Evolutionary conservation across 1,140 invertebrate species (phyloP), one percentile per base, ranked within the genome.

Genomic region (Cryptotermes secundus): DNA sequence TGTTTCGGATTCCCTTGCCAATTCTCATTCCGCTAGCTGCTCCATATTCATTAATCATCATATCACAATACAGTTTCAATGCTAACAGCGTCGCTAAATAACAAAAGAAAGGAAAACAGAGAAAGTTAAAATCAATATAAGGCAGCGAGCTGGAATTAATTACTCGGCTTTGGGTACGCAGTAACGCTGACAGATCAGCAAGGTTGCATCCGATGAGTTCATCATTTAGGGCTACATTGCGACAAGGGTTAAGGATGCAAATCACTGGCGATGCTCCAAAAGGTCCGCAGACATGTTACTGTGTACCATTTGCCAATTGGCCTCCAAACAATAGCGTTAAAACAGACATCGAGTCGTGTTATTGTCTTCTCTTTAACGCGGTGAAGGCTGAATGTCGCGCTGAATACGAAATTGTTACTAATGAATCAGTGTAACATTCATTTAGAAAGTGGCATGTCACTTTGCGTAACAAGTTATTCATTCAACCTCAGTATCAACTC

Each of bases 331-430:
- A 72, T 72, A 4, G n/a, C 59, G 59, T 26, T n/a, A 72, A 31
- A 31, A n/a, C 59, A 10, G 9, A 72, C 26, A 72, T 6, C 4
- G 26, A 31, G 14, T n/a, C 59, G 4, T 26, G 26, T 72, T 72
- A 72, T 31, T 72, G 59, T 72, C 31, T 72, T 72, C 59, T 72
- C 26, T 26, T 72, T 72, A 72, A 72, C 59, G 59, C 59, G 59
- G 59, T n/a, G 59, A 72, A 72, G 59, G 59, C 26, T 31, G n/a
- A 72, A 31, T n/a, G n/a, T n/a, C 2, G 0, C 31, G 59, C 14
- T 72, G 59, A 72, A 72, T 72, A 9, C 7, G 9, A 72, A 72
- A 72, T 31, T 31, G 59, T 72, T n/a, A 31, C 1, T 31, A n/a
- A 31, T 72, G 59, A 72, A 72, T 72, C 31, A 3, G 19, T 16